A percentile compares a stretch with the other conserved stretches of the same genome.
These are phyloP conservation scores for Drosophila bifasciata DNA, from an alignment of 1,140 invertebrate species.

Conservation along the genomic window DNA sequence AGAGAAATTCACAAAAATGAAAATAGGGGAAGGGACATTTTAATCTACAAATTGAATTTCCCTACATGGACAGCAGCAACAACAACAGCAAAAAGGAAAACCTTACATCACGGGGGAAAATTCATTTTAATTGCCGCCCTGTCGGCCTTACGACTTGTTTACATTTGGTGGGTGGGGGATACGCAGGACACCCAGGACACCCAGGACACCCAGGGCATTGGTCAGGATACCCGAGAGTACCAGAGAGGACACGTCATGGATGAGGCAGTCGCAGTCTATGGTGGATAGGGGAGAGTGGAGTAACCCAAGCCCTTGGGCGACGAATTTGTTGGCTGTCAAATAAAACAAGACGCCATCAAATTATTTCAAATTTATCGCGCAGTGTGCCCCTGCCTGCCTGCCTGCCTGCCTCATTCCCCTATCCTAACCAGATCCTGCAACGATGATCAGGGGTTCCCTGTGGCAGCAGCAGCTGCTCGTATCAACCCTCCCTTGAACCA, in stretches of 20 bases:
- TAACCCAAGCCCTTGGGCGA: slow-evolving; percentile 55
- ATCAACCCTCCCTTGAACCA: slow-evolving; percentile 26
- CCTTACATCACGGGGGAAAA: slow-evolving; percentile 13
- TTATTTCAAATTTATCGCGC: slow-evolving; percentile 80
- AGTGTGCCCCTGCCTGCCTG: too few species aligned
- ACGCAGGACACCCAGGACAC: not conserved
- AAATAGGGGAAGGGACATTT: slow-evolving; percentile 21
- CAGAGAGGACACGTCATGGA: not conserved
- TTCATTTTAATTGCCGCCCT: slow-evolving; percentile 71
- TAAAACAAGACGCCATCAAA: slow-evolving; percentile 82
- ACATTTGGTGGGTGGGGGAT: slow-evolving; percentile 35
- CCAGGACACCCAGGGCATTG: slow-evolving; percentile 1
- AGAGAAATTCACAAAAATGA: too few species aligned
- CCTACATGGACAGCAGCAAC: slow-evolving; percentile 41
- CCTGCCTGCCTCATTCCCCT: too few species aligned
- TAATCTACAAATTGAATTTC: slow-evolving; percentile 75
- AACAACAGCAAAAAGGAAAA: too few species aligned
- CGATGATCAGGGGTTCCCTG: slow-evolving; percentile 4
- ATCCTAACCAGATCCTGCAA: slow-evolving; percentile 9
- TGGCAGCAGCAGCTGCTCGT: slow-evolving; percentile 36
- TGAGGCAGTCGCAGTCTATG: not conserved
- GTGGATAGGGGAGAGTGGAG: not conserved
- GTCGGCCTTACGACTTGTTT: slow-evolving; percentile 65
- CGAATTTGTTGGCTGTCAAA: slow-evolving; percentile 79
- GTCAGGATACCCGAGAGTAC: not conserved